Conservation (phyloP, 2,113 vertebrate species). For the Coreoperca whiteheadi region DNA sequence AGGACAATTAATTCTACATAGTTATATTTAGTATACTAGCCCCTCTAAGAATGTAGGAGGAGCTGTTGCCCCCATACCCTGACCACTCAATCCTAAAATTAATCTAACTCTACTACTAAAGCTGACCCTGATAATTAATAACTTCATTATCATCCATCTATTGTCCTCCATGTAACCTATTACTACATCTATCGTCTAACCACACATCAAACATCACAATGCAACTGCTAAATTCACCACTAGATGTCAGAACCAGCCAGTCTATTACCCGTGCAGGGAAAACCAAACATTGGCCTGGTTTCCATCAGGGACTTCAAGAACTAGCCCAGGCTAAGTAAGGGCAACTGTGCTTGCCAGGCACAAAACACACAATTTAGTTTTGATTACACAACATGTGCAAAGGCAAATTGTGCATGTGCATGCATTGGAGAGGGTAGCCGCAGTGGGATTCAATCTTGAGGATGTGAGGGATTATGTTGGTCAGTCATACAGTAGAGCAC, state of each 20-base stretch:
- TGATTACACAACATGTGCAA: constrained; percentile 55
- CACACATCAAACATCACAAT: not conserved
- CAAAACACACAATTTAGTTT: constrained; percentile 63
- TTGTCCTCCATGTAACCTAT: not conserved
- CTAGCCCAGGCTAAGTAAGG: constrained; percentile 37
- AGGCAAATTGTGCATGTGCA: constrained; percentile 45
- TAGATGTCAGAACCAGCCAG: constrained; percentile 64
- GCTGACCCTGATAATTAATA: no score
- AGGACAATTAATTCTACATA: not conserved
- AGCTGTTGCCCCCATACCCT: no score
- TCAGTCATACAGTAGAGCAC: constrained; percentile 25
- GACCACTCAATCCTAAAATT: no score
- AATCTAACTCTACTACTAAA: not conserved
- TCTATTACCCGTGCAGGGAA: not conserved
- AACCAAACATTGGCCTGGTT: constrained; percentile 43
- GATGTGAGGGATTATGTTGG: constrained; percentile 53
- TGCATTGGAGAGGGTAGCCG: constrained; percentile 31
- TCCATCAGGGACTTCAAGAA: constrained; percentile 48
- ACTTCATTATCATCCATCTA: no score
- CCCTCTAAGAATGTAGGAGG: not conserved
- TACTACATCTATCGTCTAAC: not conserved
- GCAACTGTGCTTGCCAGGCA: constrained; percentile 46
- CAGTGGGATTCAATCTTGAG: constrained; percentile 38
- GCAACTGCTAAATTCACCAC: constrained; percentile 45
- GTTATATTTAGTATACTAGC: not conserved